phyloP scores from a whole-genome alignment of 2,797 vertebrate genomes.

The Epinephelus awoara region DNA sequence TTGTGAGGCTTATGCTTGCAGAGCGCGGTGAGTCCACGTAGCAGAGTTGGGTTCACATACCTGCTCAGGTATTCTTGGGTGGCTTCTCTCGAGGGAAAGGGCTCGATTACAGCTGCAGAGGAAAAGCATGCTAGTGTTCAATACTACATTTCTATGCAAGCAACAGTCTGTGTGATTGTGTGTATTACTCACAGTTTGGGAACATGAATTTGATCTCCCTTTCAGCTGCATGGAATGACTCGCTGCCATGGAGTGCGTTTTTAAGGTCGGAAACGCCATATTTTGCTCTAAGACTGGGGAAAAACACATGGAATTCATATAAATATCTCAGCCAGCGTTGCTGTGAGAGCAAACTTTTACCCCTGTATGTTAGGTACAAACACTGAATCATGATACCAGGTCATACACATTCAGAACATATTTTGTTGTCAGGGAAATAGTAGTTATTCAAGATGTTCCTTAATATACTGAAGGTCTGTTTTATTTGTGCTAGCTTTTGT shows the following conservation, averaged over 20 bases:
- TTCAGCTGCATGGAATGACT: slow-evolving; percentile 88
- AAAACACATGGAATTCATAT: slow-evolving; percentile 8
- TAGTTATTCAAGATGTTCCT: neutral
- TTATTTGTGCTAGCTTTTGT: neutral
- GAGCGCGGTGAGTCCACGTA: slow-evolving; percentile 92
- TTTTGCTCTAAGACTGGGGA: slow-evolving; percentile 93
- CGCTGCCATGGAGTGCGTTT: slow-evolving; percentile 95
- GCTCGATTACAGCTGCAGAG: slow-evolving; percentile 88
- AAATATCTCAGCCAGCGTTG: neutral
- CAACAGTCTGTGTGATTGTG: neutral
- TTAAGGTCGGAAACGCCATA: slow-evolving; percentile 93
- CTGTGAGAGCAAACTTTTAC: slow-evolving; percentile 3
- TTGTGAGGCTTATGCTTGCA: slow-evolving; percentile 93
- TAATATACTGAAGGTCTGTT: neutral
- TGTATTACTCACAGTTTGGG: slow-evolving; percentile 88
- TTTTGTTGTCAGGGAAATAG: neutral
- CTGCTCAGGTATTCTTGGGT: slow-evolving; percentile 91
- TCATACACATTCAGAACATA: neutral
- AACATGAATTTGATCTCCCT: slow-evolving; percentile 96
- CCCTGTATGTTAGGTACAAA: neutral
- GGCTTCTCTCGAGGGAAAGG: slow-evolving; percentile 85
- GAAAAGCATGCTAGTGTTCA: slow-evolving; percentile 12
- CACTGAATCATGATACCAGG: neutral
- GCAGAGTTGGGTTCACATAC: slow-evolving; percentile 89
- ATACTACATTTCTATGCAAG: neutral